Percentiles rank a stretch among this genome's conserved stretches.
Evolutionary conservation across 2,888 invertebrate species (phyloP).

Genomic region (Sphaeridia pumilis): DNA sequence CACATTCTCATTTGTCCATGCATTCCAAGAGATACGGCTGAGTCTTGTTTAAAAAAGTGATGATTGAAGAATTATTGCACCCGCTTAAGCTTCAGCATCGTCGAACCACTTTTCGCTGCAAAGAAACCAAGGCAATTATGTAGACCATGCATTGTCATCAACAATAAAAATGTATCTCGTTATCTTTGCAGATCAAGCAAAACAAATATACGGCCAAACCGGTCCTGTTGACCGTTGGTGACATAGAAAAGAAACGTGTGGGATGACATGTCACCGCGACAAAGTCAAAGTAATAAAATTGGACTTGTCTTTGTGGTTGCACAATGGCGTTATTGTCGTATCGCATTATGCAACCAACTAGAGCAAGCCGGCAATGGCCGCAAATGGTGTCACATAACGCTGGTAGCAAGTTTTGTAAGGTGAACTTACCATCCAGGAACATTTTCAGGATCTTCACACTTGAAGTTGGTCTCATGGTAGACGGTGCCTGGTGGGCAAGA

Average conservation of each 20-base stretch:
- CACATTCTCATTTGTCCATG: no score
- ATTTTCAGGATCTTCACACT: conserved; percentile 39
- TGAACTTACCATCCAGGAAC: conserved; percentile 38
- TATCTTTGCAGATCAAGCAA: no score
- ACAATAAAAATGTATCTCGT: no score
- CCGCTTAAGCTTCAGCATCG: conserved; percentile 40
- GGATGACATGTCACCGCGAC: no score
- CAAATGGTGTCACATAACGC: background rate
- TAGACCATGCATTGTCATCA: background rate
- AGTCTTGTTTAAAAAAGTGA: no score
- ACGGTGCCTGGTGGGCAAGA: conserved; percentile 39
- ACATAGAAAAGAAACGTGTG: no score
- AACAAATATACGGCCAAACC: no score
- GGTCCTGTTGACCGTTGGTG: no score
- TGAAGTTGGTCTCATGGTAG: conserved; percentile 37
- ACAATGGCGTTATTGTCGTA: background rate
- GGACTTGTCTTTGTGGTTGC: background rate
- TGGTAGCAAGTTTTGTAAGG: background rate
- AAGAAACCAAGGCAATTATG: conserved; percentile 36
- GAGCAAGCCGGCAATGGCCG: background rate
- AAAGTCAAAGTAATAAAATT: no score
- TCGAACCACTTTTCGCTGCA: conserved; percentile 59
- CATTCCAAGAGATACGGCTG: no score
- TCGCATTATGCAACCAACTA: no score
- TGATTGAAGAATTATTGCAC: background rate